A percentile compares a stretch with the other conserved stretches of the same genome.
phyloP scores from a whole-genome alignment of 2,113 vertebrate species.

The Tychaedon coryphoeus region DNA sequence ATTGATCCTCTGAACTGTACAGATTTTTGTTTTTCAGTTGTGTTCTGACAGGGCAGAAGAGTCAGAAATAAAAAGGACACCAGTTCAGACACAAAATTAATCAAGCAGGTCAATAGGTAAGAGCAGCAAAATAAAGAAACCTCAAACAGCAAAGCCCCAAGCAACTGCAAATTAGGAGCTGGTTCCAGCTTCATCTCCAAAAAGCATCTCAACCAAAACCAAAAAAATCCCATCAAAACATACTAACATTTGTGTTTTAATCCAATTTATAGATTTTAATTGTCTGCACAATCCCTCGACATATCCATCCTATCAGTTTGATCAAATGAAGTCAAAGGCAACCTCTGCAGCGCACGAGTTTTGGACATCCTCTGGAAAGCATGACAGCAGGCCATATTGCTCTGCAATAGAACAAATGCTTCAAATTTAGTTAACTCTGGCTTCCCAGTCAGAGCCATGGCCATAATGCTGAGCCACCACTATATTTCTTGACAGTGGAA shows the following conservation, averaged over 20 bases:
- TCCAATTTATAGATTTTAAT: conserved; percentile 7
- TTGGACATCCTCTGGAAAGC: neutral
- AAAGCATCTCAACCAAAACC: neutral
- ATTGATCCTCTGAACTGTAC: neutral
- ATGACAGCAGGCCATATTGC: neutral
- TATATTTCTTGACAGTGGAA: neutral
- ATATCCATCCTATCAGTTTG: neutral
- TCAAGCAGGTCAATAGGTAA: conserved; percentile 49
- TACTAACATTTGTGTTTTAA: neutral
- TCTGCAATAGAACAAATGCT: neutral
- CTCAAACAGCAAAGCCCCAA: neutral
- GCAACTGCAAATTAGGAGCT: neutral
- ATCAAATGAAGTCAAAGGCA: neutral
- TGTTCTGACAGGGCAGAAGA: conserved; percentile 23
- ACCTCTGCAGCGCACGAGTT: neutral
- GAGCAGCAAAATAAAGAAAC: neutral
- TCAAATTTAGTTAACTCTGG: neutral
- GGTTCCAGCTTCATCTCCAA: neutral
- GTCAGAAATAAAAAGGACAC: neutral
- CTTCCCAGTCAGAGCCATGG: neutral
- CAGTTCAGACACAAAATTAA: conserved; percentile 52
- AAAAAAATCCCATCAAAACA: neutral
- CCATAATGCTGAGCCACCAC: neutral
- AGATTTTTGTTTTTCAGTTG: neutral
- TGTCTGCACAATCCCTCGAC: neutral